Percentiles rank a stretch among this genome's conserved stretches.
Evolutionary conservation across 2,797 vertebrate species (phyloP).

Genomic region (Acanthiza pusilla): DNA sequence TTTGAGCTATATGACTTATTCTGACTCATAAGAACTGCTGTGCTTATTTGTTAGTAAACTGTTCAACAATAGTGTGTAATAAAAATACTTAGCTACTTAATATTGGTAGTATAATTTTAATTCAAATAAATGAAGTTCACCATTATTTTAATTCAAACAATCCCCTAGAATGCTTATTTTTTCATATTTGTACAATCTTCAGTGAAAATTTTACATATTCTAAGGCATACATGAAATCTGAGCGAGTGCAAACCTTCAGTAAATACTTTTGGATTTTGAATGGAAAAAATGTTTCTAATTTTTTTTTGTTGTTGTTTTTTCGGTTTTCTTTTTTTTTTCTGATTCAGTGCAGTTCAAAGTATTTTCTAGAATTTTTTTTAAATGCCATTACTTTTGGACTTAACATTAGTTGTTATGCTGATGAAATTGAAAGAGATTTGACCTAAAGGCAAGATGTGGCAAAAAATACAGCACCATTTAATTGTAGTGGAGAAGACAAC

Average conservation of each 20-base stretch:
- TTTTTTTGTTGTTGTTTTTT: accelerated
- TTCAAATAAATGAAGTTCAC: not conserved
- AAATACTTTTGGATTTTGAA: not conserved
- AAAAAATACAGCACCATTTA: not conserved
- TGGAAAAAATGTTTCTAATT: not conserved
- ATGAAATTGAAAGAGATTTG: not conserved
- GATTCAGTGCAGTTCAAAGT: not conserved
- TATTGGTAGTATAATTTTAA: not conserved
- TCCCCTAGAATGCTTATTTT: not conserved
- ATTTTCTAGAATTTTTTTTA: not conserved
- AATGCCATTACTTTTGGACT: not conserved
- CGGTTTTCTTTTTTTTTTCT: not conserved
- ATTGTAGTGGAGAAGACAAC: not conserved
- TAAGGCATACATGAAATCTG: not conserved
- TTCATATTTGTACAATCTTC: not conserved
- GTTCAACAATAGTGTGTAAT: not conserved
- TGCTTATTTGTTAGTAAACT: not conserved
- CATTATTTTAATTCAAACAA: not conserved
- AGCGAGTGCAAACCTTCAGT: not conserved
- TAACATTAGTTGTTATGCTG: not conserved
- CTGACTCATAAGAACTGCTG: not conserved
- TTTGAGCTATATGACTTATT: not conserved
- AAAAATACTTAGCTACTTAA: not conserved
- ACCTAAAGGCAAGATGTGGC: not conserved
- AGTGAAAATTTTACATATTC: not conserved